Base-by-base conservation (phyloP, 2,797 vertebrate genomes). In the Labroides dimidiatus region DNA sequence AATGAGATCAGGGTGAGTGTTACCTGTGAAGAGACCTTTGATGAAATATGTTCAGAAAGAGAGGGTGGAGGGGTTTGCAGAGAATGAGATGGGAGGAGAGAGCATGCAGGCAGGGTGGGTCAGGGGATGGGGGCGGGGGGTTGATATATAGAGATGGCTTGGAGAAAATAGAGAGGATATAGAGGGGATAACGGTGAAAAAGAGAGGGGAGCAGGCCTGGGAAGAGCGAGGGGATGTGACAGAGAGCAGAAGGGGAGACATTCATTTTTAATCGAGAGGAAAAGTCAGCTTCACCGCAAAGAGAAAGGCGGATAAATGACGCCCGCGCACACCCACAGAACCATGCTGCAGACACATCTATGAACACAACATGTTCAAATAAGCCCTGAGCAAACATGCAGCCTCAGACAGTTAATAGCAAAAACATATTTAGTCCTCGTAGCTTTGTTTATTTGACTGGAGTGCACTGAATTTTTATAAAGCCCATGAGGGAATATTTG, bases 1-100 rank as follows among this genome's bases (percentile, higher is more conserved):
- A 90, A 91, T 91, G 89, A 92, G 90, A 89, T 89, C 80, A 76
- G 80, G 82, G 81, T 82, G 76, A 85, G 81, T 66, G 83, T 89
- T 88, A 93, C 88, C 91, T 92, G 86, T 66, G 77, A 83, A 64
- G 75, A 87, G 75, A 84, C 64, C 81, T 92, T 90, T 91, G 90
- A 93, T 91, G 75, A 89, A 88, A 88, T 83, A 84, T 89, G 86
- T 89, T 86, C 85, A 87, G 81, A 88, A 69, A 77, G 65, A 69
- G 62, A 54, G 21, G 47, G 13, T 11, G 21, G 21, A 13, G 50
- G 47, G 64, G 70, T 61, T 63, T 20, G 49, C 6, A 47, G 48
- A 77, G 73, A 82, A 87, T 66, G 64, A 86, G 62, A 82, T 66
- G 70, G 77, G 66, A 81, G 71, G 70, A 72, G 69, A 76, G 68